Base-by-base conservation (phyloP, 2,797 vertebrate genomes). In the Crax fasciolata region DNA sequence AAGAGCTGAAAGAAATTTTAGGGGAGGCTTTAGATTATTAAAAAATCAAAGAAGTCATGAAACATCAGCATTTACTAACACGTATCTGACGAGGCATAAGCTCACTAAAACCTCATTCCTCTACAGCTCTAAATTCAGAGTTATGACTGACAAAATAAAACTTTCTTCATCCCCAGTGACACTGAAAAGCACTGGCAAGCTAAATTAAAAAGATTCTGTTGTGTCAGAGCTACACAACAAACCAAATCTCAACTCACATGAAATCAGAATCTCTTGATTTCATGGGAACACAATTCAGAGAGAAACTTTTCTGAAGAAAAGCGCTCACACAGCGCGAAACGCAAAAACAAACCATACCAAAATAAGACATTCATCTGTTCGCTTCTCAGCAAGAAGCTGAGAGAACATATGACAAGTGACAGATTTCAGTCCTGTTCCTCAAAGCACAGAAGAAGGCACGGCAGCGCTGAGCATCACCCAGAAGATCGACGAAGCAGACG, bases 311-410 rank as follows among this genome's bases (percentile, higher is more conserved):
- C 78, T 4, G 0, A 27, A 67, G 67, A 59, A 63, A 94, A 95
- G 44, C 75, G 39, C 38, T 49, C 18, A 11, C 27, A 9, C 2
- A 0, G 62, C 17, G 72, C 10, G 9, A 72, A 82, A 82, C 1
- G 46, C 55, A 91, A 84, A 90, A 93, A 11, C 91, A 92, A 93
- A 61, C n/a, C 4, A 2, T 35, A 90, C 84, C 90, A 92, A 94
- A 96, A 93, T 94, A 96, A 94, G 83, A 39, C 43, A 14, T 18
- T 80, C 38, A 5, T 96, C 96, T 94, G 94, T 93, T 96, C 70
- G 0, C 46, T 62, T 78, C 87, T 87, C 67, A 7, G 78, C 91
- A 68, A 35, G 88, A 81, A 39, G 44, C 0, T 1, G 62, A 58
- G 74, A 63, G 87, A 92, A 54, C 93, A 88, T 48, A 88, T 49